Conservation (phyloP, 2,113 vertebrate species). For the Macquaria australasica region DNA sequence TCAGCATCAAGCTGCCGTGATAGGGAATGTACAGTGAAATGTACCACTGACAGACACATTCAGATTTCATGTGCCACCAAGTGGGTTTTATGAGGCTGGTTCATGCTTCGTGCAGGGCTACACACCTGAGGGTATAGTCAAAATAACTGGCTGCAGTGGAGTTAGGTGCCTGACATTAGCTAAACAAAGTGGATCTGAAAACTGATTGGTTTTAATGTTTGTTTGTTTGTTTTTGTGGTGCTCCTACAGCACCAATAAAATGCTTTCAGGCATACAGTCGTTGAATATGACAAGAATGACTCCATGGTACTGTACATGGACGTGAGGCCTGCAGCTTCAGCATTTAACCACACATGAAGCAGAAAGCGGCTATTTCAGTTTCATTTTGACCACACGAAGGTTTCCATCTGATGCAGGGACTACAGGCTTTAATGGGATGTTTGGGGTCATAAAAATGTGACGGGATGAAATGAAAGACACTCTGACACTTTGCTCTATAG, state of each 20-base stretch:
- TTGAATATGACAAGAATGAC: background rate
- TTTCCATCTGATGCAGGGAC: background rate
- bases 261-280: background rate
- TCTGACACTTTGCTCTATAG: conserved; percentile 37
- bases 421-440: background rate
- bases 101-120: conserved; percentile 20
- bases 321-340: background rate
- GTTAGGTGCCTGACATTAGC: background rate
- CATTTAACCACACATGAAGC: background rate
- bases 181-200: conserved; percentile 1
- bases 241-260: conserved; percentile 11
- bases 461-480: conserved; percentile 79
- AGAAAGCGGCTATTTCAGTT: background rate
- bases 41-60: conserved; percentile 29
- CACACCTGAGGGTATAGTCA: conserved; percentile 26
- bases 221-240: background rate
- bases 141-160: background rate
- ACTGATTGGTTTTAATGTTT: background rate
- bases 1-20: conserved; percentile 17
- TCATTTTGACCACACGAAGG: background rate
- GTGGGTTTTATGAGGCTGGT: background rate
- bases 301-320: background rate
- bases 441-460: conserved; percentile 73
- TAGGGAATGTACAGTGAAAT: conserved; percentile 86
- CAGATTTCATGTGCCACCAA: background rate